Evolutionary conservation across 2,888 invertebrate species (phyloP), one percentile per base, ranked within the genome.

Genomic region (Melinaea marsaeus): DNA sequence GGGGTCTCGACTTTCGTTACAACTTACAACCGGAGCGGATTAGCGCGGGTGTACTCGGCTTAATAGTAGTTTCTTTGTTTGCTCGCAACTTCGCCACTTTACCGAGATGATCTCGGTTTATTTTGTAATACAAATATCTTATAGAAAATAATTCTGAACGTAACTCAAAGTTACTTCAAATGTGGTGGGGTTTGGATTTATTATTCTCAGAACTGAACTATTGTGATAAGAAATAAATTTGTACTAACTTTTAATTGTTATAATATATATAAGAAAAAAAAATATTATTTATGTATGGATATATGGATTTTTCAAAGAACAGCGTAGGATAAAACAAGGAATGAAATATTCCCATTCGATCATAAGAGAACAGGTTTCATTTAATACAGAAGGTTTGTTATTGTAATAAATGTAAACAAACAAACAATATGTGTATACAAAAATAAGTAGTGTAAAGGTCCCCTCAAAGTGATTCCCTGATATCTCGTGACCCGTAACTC

Each of bases 51-150:
- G 69, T 72, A 73, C 79, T 78, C 72, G 75, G 80, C 83, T 85
- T 83, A 80, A 80, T 77, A 78, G 75, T 78, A 71, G 79, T 81
- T 81, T 80, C 82, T 85, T 80, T 84, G 85, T 83, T 80, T 80
- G 79, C 73, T 63, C 68, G 70, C 66, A 66, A 64, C 62, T 64
- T 64, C 57, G 59, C 55, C 60, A 65, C 66, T 63, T 55, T 55
- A 48, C 57, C 32, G 32, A 22, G 32, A 51, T 51, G 9, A 51
- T 32, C 51, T 51, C 51, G 22, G 51, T 51, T 51, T 51, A 32
- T 32, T 32, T 51, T 51, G 51, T 32, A 42, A 42, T 42, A 51
- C 51, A 32, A 51, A 51, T 51, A 32, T 32, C 7, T 51, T 51
- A 51, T 51, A 51, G 51, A 32, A 32, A 51, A 51, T 51, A 51